Percentiles rank a stretch among this genome's conserved stretches.
Evolutionary conservation across 2,113 vertebrate species (phyloP).

Genomic region (Perca schrenkii): DNA sequence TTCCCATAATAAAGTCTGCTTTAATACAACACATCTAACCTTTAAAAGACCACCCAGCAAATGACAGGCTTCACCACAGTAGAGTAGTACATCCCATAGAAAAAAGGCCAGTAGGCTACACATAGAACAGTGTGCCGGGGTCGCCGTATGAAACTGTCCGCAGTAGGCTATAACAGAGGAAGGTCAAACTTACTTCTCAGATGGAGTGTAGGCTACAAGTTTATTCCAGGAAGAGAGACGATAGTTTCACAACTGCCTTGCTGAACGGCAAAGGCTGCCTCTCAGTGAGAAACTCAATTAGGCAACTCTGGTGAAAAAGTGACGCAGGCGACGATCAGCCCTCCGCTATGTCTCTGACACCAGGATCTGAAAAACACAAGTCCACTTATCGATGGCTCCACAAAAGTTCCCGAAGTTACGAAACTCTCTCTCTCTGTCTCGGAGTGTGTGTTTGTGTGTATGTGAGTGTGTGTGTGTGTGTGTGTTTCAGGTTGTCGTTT

Average conservation of each 20-base stretch:
- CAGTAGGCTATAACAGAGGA: neutral
- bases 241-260: conserved; percentile 41
- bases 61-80: neutral
- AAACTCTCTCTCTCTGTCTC: conserved; percentile 53
- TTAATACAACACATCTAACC: neutral
- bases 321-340: conserved; percentile 58
- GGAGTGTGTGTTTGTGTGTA: neutral
- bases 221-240: conserved; percentile 33
- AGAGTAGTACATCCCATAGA: neutral
- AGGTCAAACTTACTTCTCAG: conserved; percentile 59
- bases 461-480: neutral
- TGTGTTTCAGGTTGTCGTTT: conserved; percentile 46
- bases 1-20: neutral
- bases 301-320: conserved; percentile 55
- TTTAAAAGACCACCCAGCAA: conserved; percentile 15
- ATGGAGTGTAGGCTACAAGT: neutral
- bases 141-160: neutral
- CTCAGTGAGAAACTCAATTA: conserved; percentile 14
- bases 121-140: neutral
- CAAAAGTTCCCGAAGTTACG: conserved; percentile 71
- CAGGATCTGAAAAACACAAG: conserved; percentile 19
- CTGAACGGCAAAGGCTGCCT: conserved; percentile 19
- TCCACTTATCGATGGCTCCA: conserved; percentile 61
- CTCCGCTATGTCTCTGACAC: conserved; percentile 56
- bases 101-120: neutral